phyloP scores from a whole-genome alignment of 1,140 invertebrate species.

The Pseudomyrmex cubaensis region DNA sequence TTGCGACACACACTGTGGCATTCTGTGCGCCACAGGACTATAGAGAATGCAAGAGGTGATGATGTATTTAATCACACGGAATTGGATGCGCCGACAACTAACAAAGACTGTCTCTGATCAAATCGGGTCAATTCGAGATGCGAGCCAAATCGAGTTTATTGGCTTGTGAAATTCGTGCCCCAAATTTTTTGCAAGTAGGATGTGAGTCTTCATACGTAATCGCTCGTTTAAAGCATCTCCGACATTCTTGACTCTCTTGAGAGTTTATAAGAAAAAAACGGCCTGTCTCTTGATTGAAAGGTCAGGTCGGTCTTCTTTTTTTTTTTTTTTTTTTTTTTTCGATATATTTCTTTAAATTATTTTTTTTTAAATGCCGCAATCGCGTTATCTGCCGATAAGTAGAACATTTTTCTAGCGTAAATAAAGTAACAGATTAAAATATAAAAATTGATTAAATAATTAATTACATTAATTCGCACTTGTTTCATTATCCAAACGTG shows the following conservation, averaged over 20 bases:
- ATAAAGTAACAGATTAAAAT: not conserved
- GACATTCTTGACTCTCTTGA: conserved; percentile 11
- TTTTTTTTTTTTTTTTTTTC: not conserved
- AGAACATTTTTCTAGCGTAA: not conserved
- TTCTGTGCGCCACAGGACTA: not conserved
- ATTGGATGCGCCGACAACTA: conserved; percentile 48
- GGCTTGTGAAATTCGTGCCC: conserved; percentile 34
- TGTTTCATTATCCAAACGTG: not conserved
- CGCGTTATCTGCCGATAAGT: no score
- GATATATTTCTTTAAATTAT: not conserved
- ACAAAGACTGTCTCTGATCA: conserved; percentile 49
- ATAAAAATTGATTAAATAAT: not conserved
- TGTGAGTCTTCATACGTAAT: conserved; percentile 47
- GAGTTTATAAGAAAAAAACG: not conserved
- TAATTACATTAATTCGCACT: not conserved
- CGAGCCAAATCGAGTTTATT: conserved; percentile 51
- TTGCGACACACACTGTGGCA: not conserved
- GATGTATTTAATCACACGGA: conserved; percentile 45
- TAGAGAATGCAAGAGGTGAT: not conserved
- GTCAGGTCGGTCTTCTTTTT: not conserved
- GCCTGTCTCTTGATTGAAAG: not conserved
- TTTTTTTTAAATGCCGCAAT: not conserved
- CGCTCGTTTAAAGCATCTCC: conserved; percentile 33
- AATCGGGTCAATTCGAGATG: conserved; percentile 56
- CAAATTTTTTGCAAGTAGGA: conserved; percentile 55